Conservation (phyloP, 2,797 vertebrate species). For the Cyclura pinguis region DNA sequence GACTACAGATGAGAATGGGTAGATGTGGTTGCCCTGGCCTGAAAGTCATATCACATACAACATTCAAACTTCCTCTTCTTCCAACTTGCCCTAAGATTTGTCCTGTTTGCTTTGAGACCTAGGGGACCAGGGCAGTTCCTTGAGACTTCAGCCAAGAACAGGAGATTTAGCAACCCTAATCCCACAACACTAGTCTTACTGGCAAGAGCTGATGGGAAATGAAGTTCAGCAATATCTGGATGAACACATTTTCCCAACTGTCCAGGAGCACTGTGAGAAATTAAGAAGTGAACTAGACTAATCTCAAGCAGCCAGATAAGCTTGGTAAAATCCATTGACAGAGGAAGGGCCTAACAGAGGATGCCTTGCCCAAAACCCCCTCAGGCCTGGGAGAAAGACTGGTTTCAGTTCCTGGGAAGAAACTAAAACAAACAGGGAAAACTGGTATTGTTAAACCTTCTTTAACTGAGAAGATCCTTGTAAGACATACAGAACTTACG, state of each 20-base stretch:
- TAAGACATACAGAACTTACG: neutral
- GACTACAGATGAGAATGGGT: too few relatives aligned
- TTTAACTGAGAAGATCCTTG: neutral
- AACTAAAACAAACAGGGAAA: constrained; percentile 4
- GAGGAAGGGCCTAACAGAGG: neutral
- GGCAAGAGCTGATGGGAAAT: neutral
- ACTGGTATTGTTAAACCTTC: neutral
- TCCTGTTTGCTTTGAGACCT: too few relatives aligned
- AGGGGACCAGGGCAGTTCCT: too few relatives aligned
- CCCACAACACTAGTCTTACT: too few relatives aligned
- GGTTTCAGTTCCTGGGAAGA: neutral
- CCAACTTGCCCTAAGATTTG: too few relatives aligned
- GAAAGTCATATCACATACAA: too few relatives aligned
- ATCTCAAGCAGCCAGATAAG: neutral
- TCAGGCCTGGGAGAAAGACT: neutral
- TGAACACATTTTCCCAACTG: neutral
- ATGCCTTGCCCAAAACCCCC: neutral
- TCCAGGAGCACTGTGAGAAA: neutral
- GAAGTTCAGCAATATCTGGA: neutral
- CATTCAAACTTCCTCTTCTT: too few relatives aligned
- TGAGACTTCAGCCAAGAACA: too few relatives aligned
- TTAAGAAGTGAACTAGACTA: neutral
- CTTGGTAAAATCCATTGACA: neutral
- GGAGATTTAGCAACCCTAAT: too few relatives aligned
- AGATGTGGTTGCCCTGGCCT: too few relatives aligned